Conservation (phyloP, 2,888 invertebrate genomes). For the Chloroclysta siterata region DNA sequence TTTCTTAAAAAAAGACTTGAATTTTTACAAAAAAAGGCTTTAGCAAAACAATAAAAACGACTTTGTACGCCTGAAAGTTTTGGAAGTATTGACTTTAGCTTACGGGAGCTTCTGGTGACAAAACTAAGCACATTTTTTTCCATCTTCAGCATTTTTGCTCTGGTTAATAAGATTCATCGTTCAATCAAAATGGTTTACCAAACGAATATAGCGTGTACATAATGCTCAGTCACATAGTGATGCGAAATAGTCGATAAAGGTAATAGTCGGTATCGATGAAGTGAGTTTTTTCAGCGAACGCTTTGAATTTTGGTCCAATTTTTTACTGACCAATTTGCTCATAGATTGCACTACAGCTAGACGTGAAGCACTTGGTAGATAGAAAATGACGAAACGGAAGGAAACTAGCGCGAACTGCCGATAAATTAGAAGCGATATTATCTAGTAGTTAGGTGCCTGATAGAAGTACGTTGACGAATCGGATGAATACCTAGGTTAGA, state of each 20-base stretch:
- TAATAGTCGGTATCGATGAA: conserved; percentile 37
- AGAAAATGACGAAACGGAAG: conserved; percentile 52
- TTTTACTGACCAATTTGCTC: conserved; percentile 74
- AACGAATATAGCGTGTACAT: conserved; percentile 62
- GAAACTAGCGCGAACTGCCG: conserved; percentile 77
- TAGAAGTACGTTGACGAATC: conserved; percentile 37
- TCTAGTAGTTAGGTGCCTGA: conserved; percentile 52
- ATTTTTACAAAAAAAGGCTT: conserved; percentile 42
- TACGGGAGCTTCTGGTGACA: conserved; percentile 53
- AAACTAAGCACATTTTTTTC: conserved; percentile 64
- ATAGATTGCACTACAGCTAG: conserved; percentile 74
- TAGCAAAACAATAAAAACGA: conserved; percentile 36
- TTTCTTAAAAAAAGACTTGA: conserved; percentile 31
- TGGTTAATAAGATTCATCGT: conserved; percentile 46
- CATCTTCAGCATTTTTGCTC: conserved; percentile 67
- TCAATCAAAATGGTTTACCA: conserved; percentile 49
- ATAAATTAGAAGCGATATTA: conserved; percentile 49
- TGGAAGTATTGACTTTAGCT: conserved; percentile 36
- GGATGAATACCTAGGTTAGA: conserved; percentile 36
- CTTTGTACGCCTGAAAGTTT: conserved; percentile 26
- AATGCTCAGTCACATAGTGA: conserved; percentile 65
- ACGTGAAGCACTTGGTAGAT: conserved; percentile 72
- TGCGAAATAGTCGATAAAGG: conserved; percentile 45
- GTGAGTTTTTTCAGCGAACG: conserved; percentile 55
- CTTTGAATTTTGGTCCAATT: conserved; percentile 69